Percentiles rank a stretch among this genome's conserved stretches.
Conservation (phyloP, 1,140 invertebrate genomes). For the Archegozetes longisetosus region DNA sequence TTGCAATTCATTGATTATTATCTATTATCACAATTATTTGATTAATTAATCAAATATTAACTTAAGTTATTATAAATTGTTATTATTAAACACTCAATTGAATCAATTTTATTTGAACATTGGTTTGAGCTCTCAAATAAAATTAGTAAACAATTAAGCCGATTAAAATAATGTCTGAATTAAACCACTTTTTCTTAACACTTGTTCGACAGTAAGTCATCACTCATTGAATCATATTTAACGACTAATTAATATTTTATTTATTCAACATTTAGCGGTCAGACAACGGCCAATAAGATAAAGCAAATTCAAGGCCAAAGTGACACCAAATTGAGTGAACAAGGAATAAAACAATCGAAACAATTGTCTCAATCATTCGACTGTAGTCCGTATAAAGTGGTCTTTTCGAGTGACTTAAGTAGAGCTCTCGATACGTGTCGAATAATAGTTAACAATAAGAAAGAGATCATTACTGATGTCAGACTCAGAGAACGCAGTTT, state of each 20-base stretch:
- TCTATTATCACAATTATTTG: too few species aligned
- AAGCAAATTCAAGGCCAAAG: slow-evolving; percentile 14
- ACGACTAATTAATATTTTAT: too few species aligned
- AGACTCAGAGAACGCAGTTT: slow-evolving; percentile 13
- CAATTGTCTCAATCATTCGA: neutral
- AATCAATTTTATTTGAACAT: too few species aligned
- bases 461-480: slow-evolving; percentile 1
- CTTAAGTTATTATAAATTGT: too few species aligned
- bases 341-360: slow-evolving; percentile 7
- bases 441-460: neutral
- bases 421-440: slow-evolving; percentile 12
- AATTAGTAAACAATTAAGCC: too few species aligned
- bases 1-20: too few species aligned
- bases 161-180: neutral
- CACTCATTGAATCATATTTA: too few species aligned
- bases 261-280: slow-evolving; percentile 12
- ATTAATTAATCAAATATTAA: too few species aligned
- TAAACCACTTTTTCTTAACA: neutral
- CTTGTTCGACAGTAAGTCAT: neutral
- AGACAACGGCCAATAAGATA: slow-evolving; percentile 12
- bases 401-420: slow-evolving; percentile 12
- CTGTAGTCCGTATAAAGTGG: neutral
- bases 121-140: too few species aligned
- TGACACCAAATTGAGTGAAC: slow-evolving; percentile 12
- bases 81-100: too few species aligned